Evolutionary conservation across 2,113 vertebrate genomes (phyloP), one percentile per base, ranked within the genome.

Genomic region (Halcyon malimbica): DNA sequence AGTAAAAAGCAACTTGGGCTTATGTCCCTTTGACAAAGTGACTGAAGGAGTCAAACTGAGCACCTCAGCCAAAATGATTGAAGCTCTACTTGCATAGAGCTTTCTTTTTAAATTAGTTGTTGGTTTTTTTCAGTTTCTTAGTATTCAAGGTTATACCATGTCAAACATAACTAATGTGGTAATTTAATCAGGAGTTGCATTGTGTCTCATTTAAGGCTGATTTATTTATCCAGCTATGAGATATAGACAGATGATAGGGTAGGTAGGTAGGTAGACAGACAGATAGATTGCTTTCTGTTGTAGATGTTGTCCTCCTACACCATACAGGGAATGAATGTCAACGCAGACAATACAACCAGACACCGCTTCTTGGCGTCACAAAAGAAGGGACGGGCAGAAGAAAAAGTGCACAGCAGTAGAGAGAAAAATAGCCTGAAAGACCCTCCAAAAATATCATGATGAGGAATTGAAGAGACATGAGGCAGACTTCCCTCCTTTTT

Each of bases 301-400:
- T 54, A 77, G 63, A 50, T 10, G 3, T 81, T 23, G 2, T 41
- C 73, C 53, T 95, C 46, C 78, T 81, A 42, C 0, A 0, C 85
- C 41, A 37, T 71, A 62, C 25, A 85, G 56, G 31, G 96, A 95
- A 78, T 73, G 7, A 65, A 46, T 54, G 13, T 86, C 42, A 87
- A 95, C 83, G 59, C 54, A 95, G 69, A 95, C 56, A 62, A 69
- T 82, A 87, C 74, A 94, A 73, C 33, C 69, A 94, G 84, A 80
- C 51, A 76, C 4, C 33, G 18, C 41, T 85, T 90, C 59, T 39
- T 90, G 44, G 91, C 73, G 82, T 44, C 75, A 42, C 2, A 3
- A 50, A 84, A 71, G 62, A 10, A 71, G 20, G 9, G 39, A 65
- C 18, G 29, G n/a, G 12, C 6, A 18, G 46, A n/a, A 80, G 23